Evolutionary conservation across 2,797 vertebrate genomes (phyloP).

Genomic region (Neoniphon sammara): DNA sequence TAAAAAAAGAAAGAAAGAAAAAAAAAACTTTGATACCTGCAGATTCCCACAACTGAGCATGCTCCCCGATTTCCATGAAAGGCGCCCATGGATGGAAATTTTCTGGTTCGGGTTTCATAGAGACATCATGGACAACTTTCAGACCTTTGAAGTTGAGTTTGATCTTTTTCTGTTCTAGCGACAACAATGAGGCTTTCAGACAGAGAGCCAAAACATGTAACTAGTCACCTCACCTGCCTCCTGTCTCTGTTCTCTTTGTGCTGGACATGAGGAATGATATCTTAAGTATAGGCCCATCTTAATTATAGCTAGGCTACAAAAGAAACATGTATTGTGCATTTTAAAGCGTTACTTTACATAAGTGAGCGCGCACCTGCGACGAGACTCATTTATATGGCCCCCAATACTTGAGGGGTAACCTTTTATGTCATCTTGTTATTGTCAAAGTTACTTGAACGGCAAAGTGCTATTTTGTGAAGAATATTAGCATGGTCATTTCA

Average conservation of each 20-base stretch:
- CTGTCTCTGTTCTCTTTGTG: not conserved
- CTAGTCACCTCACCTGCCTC: constrained; percentile 42
- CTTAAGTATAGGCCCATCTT: too few species aligned
- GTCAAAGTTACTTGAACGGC: too few species aligned
- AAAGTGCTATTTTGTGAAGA: not conserved
- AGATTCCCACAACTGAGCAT: constrained; percentile 29
- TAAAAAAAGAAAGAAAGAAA: not conserved
- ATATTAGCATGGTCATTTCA: not conserved
- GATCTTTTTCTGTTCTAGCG: constrained; percentile 34
- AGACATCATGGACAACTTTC: constrained; percentile 52
- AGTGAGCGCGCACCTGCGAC: too few species aligned
- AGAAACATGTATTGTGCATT: too few species aligned
- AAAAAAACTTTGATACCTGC: not conserved
- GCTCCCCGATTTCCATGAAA: not conserved
- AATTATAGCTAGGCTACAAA: too few species aligned
- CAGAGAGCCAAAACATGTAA: constrained; percentile 36
- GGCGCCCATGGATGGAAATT: not conserved
- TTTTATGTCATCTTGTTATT: too few species aligned
- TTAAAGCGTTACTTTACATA: too few species aligned
- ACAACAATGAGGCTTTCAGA: constrained; percentile 72
- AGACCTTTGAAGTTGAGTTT: constrained; percentile 72
- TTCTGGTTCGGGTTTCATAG: constrained; percentile 63
- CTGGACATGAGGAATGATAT: not conserved
- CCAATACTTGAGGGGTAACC: too few species aligned
- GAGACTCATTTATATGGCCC: too few species aligned